phyloP scores from a whole-genome alignment of 2,113 vertebrate species.

The human (Homo sapiens) region GRCh38 chr1:80667501-80668000 shows the following conservation, averaged over 20 bases:
- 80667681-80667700: background rate
- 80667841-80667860: background rate
- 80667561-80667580: background rate
- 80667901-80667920: background rate
- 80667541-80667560: background rate
- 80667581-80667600: background rate
- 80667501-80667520: background rate
- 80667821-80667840: background rate
- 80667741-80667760: constrained; percentile 2
- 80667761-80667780: background rate
- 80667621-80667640: background rate
- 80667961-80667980: background rate
- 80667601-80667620: background rate
- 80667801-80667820: background rate
- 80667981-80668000: background rate
- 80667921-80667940: background rate
- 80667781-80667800: constrained; percentile 10
- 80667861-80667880: background rate
- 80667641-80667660: constrained; percentile 25
- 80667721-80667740: background rate
- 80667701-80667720: background rate
- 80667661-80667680: background rate
- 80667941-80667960: background rate
- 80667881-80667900: background rate
- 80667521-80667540: background rate